Evolutionary conservation across 2,797 vertebrate species (phyloP).

Genomic region (Carcharodon carcharias): DNA sequence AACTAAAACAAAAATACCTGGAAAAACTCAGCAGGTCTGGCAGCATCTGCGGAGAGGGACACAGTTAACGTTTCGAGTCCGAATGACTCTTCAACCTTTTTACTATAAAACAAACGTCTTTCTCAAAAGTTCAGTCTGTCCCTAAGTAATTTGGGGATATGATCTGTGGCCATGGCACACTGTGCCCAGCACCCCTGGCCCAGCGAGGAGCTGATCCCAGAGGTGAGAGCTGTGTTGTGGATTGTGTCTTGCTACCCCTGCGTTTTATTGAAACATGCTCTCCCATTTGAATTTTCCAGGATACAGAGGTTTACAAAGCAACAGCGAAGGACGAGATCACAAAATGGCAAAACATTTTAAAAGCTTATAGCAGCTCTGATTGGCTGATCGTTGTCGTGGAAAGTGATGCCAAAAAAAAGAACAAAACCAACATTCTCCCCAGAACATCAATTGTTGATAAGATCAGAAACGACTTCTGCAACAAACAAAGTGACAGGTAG

Average conservation of each 20-base stretch:
- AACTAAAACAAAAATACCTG: too few species aligned
- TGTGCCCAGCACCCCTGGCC: too few species aligned
- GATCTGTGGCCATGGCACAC: too few species aligned
- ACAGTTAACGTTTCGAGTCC: too few species aligned
- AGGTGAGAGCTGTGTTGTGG: too few species aligned
- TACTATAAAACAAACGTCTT: too few species aligned
- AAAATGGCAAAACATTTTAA: slow-evolving; percentile 86
- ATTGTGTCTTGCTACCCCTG: not conserved
- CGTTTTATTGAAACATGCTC: not conserved
- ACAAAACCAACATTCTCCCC: slow-evolving; percentile 95
- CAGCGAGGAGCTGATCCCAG: too few species aligned
- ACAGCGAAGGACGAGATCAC: slow-evolving; percentile 90
- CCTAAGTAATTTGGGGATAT: too few species aligned
- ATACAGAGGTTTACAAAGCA: slow-evolving; percentile 87
- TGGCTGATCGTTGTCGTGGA: slow-evolving; percentile 97
- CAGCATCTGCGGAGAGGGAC: too few species aligned
- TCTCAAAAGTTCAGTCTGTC: too few species aligned
- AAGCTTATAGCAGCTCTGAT: slow-evolving; percentile 73
- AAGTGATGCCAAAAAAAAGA: slow-evolving; percentile 92
- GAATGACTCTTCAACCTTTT: too few species aligned
- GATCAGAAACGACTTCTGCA: slow-evolving; percentile 96
- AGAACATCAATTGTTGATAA: slow-evolving; percentile 95
- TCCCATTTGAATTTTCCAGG: slow-evolving; percentile 54
- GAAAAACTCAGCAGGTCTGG: too few species aligned
- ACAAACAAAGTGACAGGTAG: slow-evolving; percentile 98